phyloP scores from a whole-genome alignment of 1,140 invertebrate species.

The Palaemon carinicauda region DNA sequence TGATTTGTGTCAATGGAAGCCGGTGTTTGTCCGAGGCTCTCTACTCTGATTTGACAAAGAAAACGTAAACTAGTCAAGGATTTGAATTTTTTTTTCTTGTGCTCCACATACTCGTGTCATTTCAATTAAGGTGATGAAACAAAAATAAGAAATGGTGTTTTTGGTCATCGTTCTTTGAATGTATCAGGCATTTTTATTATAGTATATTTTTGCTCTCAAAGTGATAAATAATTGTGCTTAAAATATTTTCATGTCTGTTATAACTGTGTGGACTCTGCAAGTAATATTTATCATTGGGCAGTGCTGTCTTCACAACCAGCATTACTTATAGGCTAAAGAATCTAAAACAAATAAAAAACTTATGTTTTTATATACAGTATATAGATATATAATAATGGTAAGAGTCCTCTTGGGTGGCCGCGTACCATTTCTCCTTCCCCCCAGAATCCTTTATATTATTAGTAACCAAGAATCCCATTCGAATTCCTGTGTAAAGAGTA shows the following conservation, averaged over 20 bases:
- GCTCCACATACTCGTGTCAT: constrained; percentile 16
- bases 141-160: not conserved
- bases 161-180: not conserved
- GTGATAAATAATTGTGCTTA: constrained; percentile 29
- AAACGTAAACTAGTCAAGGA: constrained; percentile 44
- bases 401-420: constrained; percentile 17
- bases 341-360: constrained; percentile 12
- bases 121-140: not conserved
- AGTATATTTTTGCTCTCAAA: constrained; percentile 4
- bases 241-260: constrained; percentile 13
- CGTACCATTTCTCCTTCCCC: constrained; percentile 1
- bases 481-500: not conserved
- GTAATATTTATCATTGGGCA: not conserved
- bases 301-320: not conserved
- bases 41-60: constrained; percentile 44
- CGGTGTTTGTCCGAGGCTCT: constrained; percentile 35
- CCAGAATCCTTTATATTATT: not conserved
- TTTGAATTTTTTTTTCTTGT: constrained; percentile 31
- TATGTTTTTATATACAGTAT: not conserved
- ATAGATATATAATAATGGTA: constrained; percentile 25
- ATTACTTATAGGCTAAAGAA: not conserved
- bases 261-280: not conserved
- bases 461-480: not conserved
- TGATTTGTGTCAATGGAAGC: constrained; percentile 43
- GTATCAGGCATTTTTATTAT: constrained; percentile 12